Conservation (phyloP, 2,113 vertebrate genomes). For the Phyllopteryx taeniolatus region DNA sequence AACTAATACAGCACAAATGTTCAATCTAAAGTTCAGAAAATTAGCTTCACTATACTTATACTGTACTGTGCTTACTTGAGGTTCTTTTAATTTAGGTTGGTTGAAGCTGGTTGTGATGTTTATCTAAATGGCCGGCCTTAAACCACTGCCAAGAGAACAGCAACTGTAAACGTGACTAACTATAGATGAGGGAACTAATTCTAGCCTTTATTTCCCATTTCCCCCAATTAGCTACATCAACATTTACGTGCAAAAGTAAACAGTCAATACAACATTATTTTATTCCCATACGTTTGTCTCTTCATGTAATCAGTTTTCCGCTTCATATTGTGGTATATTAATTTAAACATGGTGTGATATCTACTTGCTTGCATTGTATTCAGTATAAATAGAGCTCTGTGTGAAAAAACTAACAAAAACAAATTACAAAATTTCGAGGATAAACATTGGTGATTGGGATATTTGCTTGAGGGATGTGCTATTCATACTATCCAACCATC, state of each 20-base stretch:
- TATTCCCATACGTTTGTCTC: background rate
- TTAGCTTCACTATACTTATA: background rate
- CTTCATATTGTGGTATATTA: background rate
- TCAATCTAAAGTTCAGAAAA: background rate
- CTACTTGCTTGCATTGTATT: background rate
- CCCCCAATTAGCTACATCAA: background rate
- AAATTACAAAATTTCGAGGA: too few species aligned
- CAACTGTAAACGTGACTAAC: too few species aligned
- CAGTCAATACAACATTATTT: background rate
- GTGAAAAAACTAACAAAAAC: background rate
- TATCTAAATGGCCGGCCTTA: background rate
- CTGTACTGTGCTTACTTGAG: background rate
- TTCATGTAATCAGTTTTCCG: background rate
- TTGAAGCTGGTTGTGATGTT: background rate
- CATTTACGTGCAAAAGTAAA: background rate
- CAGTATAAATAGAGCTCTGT: background rate
- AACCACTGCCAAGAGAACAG: too few species aligned
- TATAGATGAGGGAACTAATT: background rate
- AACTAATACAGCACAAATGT: background rate
- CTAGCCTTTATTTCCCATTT: background rate
- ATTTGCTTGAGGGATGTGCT: too few species aligned
- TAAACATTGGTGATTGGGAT: too few species aligned
- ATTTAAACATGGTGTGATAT: background rate
- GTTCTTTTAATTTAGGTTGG: background rate
- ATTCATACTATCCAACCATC: background rate